Conservation (phyloP, 2,888 invertebrate species). For the Actias luna region DNA sequence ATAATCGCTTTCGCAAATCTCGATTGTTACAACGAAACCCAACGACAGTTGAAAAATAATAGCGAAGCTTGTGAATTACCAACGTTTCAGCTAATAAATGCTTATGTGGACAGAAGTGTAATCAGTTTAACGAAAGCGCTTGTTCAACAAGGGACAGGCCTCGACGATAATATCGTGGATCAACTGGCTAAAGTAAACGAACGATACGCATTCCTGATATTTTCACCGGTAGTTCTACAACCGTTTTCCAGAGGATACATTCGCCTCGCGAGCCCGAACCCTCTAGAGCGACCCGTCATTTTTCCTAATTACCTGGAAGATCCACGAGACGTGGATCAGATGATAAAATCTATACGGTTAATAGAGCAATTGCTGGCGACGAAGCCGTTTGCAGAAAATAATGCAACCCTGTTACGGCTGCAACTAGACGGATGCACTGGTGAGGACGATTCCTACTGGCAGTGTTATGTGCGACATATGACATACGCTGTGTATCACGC, state of each 20-base stretch:
- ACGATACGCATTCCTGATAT: slow-evolving; percentile 36
- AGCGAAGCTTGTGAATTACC: slow-evolving; percentile 49
- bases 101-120: slow-evolving; percentile 41
- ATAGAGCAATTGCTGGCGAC: slow-evolving; percentile 44
- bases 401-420: slow-evolving; percentile 40
- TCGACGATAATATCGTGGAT: slow-evolving; percentile 34
- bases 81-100: slow-evolving; percentile 46
- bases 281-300: slow-evolving; percentile 42
- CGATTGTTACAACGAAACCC: slow-evolving; percentile 46
- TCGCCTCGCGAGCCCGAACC: slow-evolving; percentile 45
- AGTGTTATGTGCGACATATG: slow-evolving; percentile 58
- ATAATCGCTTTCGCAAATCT: slow-evolving; percentile 49
- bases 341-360: slow-evolving; percentile 44
- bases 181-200: slow-evolving; percentile 42
- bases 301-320: slow-evolving; percentile 51
- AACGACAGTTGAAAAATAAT: slow-evolving; percentile 33
- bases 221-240: slow-evolving; percentile 45
- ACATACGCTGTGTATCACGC: slow-evolving; percentile 53
- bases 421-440: slow-evolving; percentile 43
- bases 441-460: slow-evolving; percentile 43
- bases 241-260: slow-evolving; percentile 51
- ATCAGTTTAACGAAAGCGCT: slow-evolving; percentile 25
- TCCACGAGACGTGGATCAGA: slow-evolving; percentile 43
- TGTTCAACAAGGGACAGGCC: slow-evolving; percentile 28
- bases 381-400: slow-evolving; percentile 28